A percentile compares a stretch with the other conserved stretches of the same genome.
These are phyloP conservation scores for Lagorchestes hirsutus DNA, from an alignment of 2,797 vertebrate species.

Conservation along the genomic window DNA sequence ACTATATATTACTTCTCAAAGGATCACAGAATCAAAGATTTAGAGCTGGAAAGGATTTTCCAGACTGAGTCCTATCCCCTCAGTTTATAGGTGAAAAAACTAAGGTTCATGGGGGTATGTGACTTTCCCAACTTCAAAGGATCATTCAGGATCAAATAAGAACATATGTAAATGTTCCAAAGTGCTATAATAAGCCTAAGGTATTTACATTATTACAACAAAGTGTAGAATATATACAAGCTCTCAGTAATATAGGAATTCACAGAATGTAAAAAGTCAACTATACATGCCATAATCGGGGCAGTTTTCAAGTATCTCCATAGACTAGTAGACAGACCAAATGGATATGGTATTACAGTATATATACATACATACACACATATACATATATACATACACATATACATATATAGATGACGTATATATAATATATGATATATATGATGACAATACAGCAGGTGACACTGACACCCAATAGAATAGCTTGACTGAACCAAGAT, in stretches of 20 bases:
- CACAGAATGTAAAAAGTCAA: slow-evolving; percentile 17
- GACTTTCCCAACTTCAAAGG: neutral
- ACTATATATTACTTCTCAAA: neutral
- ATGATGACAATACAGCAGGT: slow-evolving; percentile 7
- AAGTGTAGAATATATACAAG: neutral
- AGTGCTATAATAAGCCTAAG: neutral
- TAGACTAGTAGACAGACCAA: neutral
- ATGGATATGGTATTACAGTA: neutral
- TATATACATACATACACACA: neutral
- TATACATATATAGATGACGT: too few relatives aligned
- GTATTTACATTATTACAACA: neutral
- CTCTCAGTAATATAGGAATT: slow-evolving; percentile 31
- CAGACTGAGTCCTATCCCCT: neutral
- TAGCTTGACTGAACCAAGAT: neutral
- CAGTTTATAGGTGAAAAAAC: neutral
- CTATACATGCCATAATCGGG: slow-evolving; percentile 6
- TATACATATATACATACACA: too few relatives aligned
- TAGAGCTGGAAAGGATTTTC: neutral
- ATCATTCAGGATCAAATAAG: neutral
- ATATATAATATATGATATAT: too few relatives aligned
- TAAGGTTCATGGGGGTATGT: neutral
- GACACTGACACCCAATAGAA: slow-evolving; percentile 50
- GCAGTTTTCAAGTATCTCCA: slow-evolving; percentile 44
- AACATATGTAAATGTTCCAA: neutral
- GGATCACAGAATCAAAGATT: neutral